A percentile compares a stretch with the other conserved stretches of the same genome.
Evolutionary conservation across 1,140 invertebrate genomes (phyloP).

Genomic region (Eriocheir sinensis): DNA sequence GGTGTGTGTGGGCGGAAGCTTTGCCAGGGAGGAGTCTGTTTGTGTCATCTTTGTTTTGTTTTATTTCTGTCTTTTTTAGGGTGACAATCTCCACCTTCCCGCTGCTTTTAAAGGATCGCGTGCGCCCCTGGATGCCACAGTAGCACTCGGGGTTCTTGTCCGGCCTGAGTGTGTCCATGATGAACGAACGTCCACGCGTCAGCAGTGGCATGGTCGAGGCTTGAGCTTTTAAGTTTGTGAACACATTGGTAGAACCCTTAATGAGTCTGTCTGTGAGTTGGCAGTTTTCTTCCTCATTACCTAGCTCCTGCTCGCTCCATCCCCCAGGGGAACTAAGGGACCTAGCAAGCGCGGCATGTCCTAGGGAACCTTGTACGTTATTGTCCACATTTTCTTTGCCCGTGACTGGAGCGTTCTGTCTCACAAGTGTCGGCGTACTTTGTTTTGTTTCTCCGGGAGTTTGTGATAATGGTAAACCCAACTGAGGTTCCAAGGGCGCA

Average conservation of each 20-base stretch:
- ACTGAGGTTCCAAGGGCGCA: not conserved
- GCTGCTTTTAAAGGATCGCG: slow-evolving; percentile 65
- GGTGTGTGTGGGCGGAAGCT: too few relatives aligned
- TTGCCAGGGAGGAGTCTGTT: not conserved
- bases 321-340: slow-evolving; percentile 66
- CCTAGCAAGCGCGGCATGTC: not conserved
- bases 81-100: slow-evolving; percentile 70
- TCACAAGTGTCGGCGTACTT: not conserved
- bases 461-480: not conserved
- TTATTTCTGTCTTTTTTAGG: slow-evolving; percentile 48
- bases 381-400: not conserved
- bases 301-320: not conserved
- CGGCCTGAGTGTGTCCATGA: slow-evolving; percentile 12
- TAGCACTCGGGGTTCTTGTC: slow-evolving; percentile 45
- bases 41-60: not conserved
- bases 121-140: slow-evolving; percentile 39
- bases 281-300: not conserved
- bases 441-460: not conserved
- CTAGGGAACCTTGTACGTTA: not conserved
- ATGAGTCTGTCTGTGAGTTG: not conserved
- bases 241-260: not conserved
- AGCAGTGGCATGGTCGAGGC: slow-evolving; percentile 36
- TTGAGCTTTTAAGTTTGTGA: not conserved
- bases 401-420: not conserved
- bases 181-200: slow-evolving; percentile 56